Conservation (phyloP, 2,797 vertebrate genomes). For the Lates japonicus region DNA sequence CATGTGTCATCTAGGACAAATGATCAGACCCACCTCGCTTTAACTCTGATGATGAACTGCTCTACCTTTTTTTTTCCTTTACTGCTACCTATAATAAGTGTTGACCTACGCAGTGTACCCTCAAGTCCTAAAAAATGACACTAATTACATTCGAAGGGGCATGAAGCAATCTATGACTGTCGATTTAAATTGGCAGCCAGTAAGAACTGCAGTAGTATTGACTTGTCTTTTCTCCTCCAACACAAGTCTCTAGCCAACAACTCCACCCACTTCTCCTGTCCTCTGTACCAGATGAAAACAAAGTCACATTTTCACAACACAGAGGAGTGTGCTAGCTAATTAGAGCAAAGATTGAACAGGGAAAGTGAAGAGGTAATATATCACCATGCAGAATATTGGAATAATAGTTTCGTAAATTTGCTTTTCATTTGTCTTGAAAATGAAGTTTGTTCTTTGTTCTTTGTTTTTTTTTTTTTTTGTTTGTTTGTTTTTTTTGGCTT, state of each 20-base stretch:
- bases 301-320: conserved; percentile 32
- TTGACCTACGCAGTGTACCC: neutral
- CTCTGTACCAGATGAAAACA: conserved; percentile 37
- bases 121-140: conserved; percentile 17
- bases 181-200: conserved; percentile 41
- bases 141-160: conserved; percentile 22
- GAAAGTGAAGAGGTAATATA: conserved; percentile 26
- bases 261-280: conserved; percentile 8
- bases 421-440: conserved; percentile 47
- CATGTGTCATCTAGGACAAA: conserved; percentile 25
- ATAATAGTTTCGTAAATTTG: conserved; percentile 47
- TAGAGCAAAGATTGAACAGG: conserved; percentile 28
- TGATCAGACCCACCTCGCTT: neutral
- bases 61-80: conserved; percentile 4
- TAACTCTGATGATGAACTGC: conserved; percentile 40
- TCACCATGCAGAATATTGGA: conserved; percentile 17
- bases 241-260: conserved; percentile 5
- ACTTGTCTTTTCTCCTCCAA: conserved; percentile 28
- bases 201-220: conserved; percentile 23
- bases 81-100: conserved; percentile 38
- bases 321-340: conserved; percentile 29
- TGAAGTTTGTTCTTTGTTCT: neutral
- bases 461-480: neutral
- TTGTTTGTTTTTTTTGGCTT: conserved; percentile 2
- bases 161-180: conserved; percentile 4